Evolutionary conservation across 2,797 vertebrate genomes (phyloP).

Genomic region (Nyctalus aviator): DNA sequence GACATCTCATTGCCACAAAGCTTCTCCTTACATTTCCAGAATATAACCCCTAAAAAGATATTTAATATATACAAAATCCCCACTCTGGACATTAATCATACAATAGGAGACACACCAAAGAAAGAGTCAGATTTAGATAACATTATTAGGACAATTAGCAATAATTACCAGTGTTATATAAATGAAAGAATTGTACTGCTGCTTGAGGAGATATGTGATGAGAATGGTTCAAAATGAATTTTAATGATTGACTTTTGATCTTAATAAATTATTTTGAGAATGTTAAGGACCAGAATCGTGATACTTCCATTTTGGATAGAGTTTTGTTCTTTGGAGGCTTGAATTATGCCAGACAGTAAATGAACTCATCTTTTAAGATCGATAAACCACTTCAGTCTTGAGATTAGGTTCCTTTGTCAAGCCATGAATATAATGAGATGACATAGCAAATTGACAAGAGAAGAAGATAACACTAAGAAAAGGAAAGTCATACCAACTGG

Average conservation of each 20-base stretch:
- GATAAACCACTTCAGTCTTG: slow-evolving; percentile 70
- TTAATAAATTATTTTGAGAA: slow-evolving; percentile 47
- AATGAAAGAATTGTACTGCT: slow-evolving; percentile 55
- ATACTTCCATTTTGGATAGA: slow-evolving; percentile 5
- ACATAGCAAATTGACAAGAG: slow-evolving; percentile 64
- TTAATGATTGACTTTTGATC: slow-evolving; percentile 45
- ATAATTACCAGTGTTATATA: slow-evolving; percentile 61
- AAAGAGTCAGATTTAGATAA: slow-evolving; percentile 61
- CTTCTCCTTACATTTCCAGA: slow-evolving; percentile 9
- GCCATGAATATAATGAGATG: slow-evolving; percentile 61
- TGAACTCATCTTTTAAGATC: slow-evolving; percentile 74
- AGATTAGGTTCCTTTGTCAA: slow-evolving; percentile 63
- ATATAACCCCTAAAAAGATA: slow-evolving; percentile 54
- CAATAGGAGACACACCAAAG: not conserved
- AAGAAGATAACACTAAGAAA: slow-evolving; percentile 65
- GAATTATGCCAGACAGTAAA: slow-evolving; percentile 45
- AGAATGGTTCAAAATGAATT: slow-evolving; percentile 45
- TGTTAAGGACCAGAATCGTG: slow-evolving; percentile 2
- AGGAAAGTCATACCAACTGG: slow-evolving; percentile 57
- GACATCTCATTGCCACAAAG: not conserved
- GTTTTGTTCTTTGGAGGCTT: slow-evolving; percentile 52
- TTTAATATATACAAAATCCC: slow-evolving; percentile 46
- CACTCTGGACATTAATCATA: slow-evolving; percentile 54
- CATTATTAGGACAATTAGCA: slow-evolving; percentile 66
- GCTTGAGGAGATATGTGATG: not conserved